Percentiles rank a stretch among this genome's conserved stretches.
Evolutionary conservation across 2,888 invertebrate genomes (phyloP).

Genomic region (Eustalomyia histrio): DNA sequence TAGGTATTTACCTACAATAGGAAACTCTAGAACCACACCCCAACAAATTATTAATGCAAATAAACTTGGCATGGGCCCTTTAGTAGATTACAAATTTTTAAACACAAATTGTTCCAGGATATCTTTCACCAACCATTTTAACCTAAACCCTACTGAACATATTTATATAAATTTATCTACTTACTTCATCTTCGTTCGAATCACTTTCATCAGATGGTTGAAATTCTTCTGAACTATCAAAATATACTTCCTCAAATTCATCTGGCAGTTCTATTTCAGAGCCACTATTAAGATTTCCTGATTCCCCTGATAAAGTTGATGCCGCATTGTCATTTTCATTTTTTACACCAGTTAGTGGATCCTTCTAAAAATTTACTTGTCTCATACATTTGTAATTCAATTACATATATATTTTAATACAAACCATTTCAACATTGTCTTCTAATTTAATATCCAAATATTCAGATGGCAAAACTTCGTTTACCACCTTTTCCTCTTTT

Average conservation of each 20-base stretch:
- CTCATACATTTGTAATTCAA: slow-evolving; percentile 20
- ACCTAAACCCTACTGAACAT: too few relatives aligned
- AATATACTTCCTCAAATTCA: slow-evolving; percentile 16
- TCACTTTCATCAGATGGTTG: slow-evolving; percentile 27
- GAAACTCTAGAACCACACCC: too few relatives aligned
- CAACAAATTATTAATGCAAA: too few relatives aligned
- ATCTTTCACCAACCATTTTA: too few relatives aligned
- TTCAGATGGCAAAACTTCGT: not conserved
- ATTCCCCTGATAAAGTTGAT: not conserved
- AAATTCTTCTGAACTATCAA: slow-evolving; percentile 33
- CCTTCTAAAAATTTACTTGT: slow-evolving; percentile 25
- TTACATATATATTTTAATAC: slow-evolving; percentile 3
- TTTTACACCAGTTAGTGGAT: slow-evolving; percentile 43
- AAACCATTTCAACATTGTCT: not conserved
- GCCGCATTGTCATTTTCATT: slow-evolving; percentile 8
- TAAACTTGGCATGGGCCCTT: too few relatives aligned
- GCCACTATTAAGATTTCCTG: not conserved
- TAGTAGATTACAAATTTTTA: too few relatives aligned
- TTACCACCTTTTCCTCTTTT: slow-evolving; percentile 11
- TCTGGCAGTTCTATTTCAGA: slow-evolving; percentile 16
- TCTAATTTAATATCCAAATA: not conserved
- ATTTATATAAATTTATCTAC: not conserved
- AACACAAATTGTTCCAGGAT: too few relatives aligned
- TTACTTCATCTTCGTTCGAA: slow-evolving; percentile 48
- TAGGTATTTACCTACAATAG: too few relatives aligned